phyloP scores from a whole-genome alignment of 1,140 invertebrate species.

The Nomia melanderi region DNA sequence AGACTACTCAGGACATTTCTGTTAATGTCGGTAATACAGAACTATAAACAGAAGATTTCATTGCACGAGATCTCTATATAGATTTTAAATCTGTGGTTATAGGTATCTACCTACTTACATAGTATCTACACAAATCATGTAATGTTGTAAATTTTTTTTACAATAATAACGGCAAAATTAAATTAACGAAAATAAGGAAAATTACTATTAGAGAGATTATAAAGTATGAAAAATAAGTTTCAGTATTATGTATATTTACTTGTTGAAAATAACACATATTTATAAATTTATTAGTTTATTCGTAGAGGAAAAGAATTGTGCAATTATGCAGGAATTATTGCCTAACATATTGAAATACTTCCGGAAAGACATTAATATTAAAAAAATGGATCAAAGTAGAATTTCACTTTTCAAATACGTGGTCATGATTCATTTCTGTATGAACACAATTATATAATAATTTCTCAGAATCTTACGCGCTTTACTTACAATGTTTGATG shows the following conservation, averaged over 20 bases:
- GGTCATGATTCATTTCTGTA: slow-evolving; percentile 7
- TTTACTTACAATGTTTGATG: not conserved
- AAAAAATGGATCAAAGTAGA: not conserved
- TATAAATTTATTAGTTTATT: not conserved
- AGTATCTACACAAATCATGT: not conserved
- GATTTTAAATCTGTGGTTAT: too few species aligned
- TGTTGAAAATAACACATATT: not conserved
- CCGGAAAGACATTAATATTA: too few species aligned
- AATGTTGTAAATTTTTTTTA: not conserved
- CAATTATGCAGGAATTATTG: not conserved
- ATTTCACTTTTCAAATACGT: not conserved
- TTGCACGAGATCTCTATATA: too few species aligned
- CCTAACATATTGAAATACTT: too few species aligned
- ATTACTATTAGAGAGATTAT: not conserved
- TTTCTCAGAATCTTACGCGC: not conserved
- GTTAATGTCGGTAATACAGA: too few species aligned
- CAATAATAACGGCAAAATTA: not conserved
- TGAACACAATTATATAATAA: not conserved
- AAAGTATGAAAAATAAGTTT: not conserved
- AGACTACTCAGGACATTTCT: too few species aligned
- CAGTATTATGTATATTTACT: not conserved
- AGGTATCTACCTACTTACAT: too few species aligned
- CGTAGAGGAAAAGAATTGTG: not conserved
- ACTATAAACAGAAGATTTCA: too few species aligned
- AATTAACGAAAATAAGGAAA: not conserved